phyloP scores from a whole-genome alignment of 2,888 invertebrate species.

The Agriopis leucophaearia region DNA sequence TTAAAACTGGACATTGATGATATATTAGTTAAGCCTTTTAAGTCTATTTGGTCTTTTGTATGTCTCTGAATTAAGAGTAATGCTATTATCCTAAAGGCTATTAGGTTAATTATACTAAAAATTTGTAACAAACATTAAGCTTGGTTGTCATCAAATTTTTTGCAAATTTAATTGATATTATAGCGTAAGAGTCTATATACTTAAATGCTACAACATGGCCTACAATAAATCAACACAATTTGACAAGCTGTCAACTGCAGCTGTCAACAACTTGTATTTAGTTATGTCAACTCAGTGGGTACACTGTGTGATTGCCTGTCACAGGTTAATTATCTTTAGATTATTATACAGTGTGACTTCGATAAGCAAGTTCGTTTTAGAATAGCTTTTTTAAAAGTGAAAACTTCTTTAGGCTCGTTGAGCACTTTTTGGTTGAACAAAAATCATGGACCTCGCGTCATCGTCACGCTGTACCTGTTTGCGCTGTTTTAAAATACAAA shows the following conservation, averaged over 20 bases:
- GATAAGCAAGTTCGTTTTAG: neutral
- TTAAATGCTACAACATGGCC: no score
- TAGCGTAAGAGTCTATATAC: no score
- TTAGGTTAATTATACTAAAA: neutral
- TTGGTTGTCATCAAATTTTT: no score
- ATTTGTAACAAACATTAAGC: no score
- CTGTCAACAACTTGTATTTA: constrained; percentile 61
- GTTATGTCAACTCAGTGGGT: constrained; percentile 53
- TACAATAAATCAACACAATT: constrained; percentile 15
- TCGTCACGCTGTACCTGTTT: no score
- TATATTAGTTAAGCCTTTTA: constrained; percentile 19
- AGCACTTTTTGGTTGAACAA: no score
- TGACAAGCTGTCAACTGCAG: constrained; percentile 43
- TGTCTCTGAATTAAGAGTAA: constrained; percentile 13
- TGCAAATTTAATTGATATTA: no score
- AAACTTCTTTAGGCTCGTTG: no score
- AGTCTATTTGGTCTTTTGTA: constrained; percentile 25
- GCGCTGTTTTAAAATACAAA: no score
- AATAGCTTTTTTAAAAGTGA: no score
- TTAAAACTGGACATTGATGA: constrained; percentile 50
- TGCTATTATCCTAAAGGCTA: no score
- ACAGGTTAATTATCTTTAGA: constrained; percentile 68
- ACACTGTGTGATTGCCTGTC: constrained; percentile 34
- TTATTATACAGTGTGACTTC: constrained; percentile 52
- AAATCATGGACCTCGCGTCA: no score